Conservation (phyloP, 2,797 vertebrate species). For the Delichon dasypus region DNA sequence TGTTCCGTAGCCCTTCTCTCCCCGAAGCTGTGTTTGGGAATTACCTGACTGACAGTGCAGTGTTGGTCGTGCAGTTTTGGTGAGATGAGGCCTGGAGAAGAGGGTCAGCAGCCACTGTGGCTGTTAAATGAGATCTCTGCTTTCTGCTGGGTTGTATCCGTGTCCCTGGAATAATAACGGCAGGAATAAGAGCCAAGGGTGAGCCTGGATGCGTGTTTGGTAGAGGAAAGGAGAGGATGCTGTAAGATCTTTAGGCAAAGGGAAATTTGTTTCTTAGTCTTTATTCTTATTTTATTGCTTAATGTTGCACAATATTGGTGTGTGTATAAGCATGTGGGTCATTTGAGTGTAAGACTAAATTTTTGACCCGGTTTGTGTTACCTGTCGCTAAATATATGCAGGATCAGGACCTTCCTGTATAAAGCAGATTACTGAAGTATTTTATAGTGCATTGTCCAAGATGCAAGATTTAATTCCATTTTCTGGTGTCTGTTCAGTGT, state of each 20-base stretch:
- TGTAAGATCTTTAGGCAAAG: neutral
- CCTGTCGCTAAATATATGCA: neutral
- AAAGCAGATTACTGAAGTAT: neutral
- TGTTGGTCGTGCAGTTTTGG: neutral
- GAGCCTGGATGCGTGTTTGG: neutral
- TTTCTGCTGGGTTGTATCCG: neutral
- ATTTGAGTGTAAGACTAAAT: neutral
- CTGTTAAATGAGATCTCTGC: neutral
- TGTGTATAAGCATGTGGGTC: neutral
- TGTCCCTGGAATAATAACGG: neutral
- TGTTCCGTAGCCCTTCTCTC: neutral
- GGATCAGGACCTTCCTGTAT: neutral
- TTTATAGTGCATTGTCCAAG: neutral
- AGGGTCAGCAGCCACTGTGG: neutral
- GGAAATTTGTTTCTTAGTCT: neutral
- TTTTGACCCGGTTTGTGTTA: neutral
- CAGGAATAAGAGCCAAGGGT: neutral
- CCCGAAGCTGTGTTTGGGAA: neutral
- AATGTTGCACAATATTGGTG: too few relatives aligned
- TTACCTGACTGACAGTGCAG: neutral
- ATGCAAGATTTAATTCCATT: constrained; percentile 12
- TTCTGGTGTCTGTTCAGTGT: constrained; percentile 31
- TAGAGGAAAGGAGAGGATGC: neutral
- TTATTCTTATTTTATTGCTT: neutral
- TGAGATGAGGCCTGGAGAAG: neutral